These are phyloP conservation scores for Cyanocitta stelleri DNA, from an alignment of 2,113 vertebrate species.

Conservation along the genomic window DNA sequence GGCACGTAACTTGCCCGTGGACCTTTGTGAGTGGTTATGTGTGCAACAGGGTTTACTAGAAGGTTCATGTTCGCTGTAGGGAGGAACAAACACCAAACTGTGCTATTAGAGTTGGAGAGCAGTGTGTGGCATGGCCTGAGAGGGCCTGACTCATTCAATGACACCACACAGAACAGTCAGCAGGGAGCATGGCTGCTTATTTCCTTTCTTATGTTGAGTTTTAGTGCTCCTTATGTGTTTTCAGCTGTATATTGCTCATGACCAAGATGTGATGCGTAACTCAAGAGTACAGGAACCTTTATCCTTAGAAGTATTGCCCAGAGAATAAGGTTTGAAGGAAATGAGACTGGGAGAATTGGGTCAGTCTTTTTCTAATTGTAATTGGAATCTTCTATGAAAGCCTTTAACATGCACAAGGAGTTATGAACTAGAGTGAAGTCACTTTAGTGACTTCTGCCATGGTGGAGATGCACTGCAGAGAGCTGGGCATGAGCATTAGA, in stretches of 20 bases:
- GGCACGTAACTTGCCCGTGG: neutral
- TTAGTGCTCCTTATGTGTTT: neutral
- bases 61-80: neutral
- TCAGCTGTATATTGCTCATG: fast-evolving
- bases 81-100: neutral
- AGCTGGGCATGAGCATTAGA: neutral
- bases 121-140: neutral
- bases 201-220: neutral
- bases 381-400: neutral
- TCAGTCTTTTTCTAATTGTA: neutral
- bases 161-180: neutral
- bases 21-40: neutral
- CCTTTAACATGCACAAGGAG: neutral
- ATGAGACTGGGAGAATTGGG: neutral
- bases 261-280: neutral
- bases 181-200: neutral
- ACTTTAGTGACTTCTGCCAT: fast-evolving
- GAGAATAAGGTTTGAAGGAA: neutral
- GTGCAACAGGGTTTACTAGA: neutral
- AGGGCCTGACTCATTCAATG: neutral
- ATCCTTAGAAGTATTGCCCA: neutral
- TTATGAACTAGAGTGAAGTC: neutral
- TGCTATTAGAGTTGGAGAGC: neutral
- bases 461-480: neutral
- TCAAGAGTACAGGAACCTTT: neutral